phyloP scores from a whole-genome alignment of 2,888 invertebrate species.

The Hololepta plana region DNA sequence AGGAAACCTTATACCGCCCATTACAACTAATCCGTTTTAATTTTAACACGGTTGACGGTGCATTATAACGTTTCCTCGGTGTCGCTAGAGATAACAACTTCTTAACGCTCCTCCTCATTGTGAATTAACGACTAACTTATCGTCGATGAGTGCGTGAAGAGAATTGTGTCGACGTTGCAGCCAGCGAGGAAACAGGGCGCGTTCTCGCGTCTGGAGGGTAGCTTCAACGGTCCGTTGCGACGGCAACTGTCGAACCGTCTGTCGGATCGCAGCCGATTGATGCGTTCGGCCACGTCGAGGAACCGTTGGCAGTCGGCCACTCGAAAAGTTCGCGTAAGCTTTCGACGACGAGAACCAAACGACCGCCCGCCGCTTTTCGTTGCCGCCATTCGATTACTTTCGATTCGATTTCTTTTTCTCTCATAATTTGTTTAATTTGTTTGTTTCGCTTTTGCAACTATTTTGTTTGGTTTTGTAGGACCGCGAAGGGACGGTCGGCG shows the following conservation, averaged over 20 bases:
- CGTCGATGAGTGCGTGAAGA: too few relatives aligned
- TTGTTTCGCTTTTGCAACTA: constrained; percentile 3
- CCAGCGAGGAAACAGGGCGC: constrained; percentile 41
- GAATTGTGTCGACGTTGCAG: too few relatives aligned
- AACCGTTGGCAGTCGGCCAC: constrained; percentile 52
- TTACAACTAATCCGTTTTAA: too few relatives aligned
- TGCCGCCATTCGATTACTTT: background rate
- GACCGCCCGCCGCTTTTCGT: background rate
- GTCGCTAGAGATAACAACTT: too few relatives aligned
- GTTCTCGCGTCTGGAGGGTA: constrained; percentile 46
- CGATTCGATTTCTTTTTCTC: background rate
- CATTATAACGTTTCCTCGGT: too few relatives aligned
- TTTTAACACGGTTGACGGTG: too few relatives aligned
- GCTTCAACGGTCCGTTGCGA: constrained; percentile 39
- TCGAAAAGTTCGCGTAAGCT: constrained; percentile 60
- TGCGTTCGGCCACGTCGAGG: constrained; percentile 23
- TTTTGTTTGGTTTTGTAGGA: constrained; percentile 18
- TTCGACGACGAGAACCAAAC: too few relatives aligned
- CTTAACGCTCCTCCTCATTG: too few relatives aligned
- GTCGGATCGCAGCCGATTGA: constrained; percentile 30
- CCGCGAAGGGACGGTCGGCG: constrained; percentile 17
- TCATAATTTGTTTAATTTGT: constrained; percentile 3
- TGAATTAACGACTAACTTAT: too few relatives aligned
- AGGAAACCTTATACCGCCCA: too few relatives aligned
- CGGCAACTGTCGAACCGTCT: constrained; percentile 49